Base-by-base conservation (phyloP, 64 coral and sea anemone genomes). In the Catalaphyllia jardinei region DNA sequence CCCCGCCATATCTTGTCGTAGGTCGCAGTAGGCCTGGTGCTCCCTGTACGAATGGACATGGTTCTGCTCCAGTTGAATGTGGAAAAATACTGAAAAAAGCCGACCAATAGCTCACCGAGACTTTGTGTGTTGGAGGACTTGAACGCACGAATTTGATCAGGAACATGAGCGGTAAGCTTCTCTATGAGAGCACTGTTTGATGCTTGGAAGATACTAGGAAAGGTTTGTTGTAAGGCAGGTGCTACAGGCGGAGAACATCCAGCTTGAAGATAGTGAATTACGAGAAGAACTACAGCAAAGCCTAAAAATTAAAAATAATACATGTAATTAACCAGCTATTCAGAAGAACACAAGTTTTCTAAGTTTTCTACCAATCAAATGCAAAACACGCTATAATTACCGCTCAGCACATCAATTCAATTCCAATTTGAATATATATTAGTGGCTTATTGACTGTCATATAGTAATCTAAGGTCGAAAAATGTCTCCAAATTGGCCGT, bases 1-100 rank as follows among this genome's bases (percentile, higher is more conserved):
- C 86, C 50, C 2, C 71, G 52, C 86, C 86, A 88, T 25, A 77
- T 88, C 71, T 76, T 88, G 74, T 75, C 27, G 24, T 74, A 29
- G 62, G 51, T 85, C 3, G 50, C 27, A 22, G 86, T 88, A 0
- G 51, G 29, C 4, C 74, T 25, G 11, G 86, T 88, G 18, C 24
- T 63, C 9, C 86, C 86, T 0, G 71, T 60, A 50, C 86, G 86
- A 60, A 88, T 77, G 50, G 75, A 76, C 57, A 67, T 42, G 55
- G 55, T 76, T 57, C 64, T 49, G 16, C 25, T 13, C 81, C 89
- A 46, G 72, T 67, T 52, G 61, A 75, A 77, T 15, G 60, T n/a
- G 49, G 73, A 57, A 71, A 11, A 65, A 51, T 92, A 85, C 10
- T 69, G 81, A 2, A 85, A 85, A 31, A 85, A 85, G 31, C 81